phyloP scores from a whole-genome alignment of 2,113 vertebrate genomes.

The Setophaga kirtlandii region DNA sequence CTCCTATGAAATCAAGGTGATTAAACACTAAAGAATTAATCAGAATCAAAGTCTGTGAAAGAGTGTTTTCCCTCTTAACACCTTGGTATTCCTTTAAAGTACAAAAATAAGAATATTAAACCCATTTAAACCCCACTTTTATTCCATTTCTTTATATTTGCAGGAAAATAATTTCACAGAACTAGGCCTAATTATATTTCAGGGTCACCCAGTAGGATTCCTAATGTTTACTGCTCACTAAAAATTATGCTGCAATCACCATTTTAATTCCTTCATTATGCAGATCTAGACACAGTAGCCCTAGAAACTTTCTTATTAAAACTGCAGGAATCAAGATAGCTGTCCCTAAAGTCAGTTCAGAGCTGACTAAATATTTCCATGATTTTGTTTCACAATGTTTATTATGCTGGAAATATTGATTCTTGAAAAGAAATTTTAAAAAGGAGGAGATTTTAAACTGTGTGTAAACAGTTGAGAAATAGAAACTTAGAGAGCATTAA shows the following conservation, averaged over 20 bases:
- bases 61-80: conserved; percentile 17
- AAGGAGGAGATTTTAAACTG: neutral
- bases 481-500: neutral
- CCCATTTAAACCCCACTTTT: conserved; percentile 14
- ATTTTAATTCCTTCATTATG: conserved; percentile 36
- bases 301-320: conserved; percentile 25
- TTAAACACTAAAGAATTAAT: conserved; percentile 50
- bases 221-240: conserved; percentile 3
- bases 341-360: neutral
- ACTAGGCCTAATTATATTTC: neutral
- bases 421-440: neutral
- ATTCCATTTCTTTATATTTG: neutral
- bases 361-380: neutral
- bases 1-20: conserved; percentile 32
- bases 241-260: neutral
- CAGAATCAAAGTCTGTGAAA: conserved; percentile 47
- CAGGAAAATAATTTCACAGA: conserved; percentile 32
- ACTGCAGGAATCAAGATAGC: neutral
- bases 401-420: neutral
- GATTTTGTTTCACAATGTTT: neutral
- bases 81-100: conserved; percentile 24
- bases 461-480: neutral
- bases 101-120: neutral
- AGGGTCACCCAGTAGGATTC: conserved; percentile 15
- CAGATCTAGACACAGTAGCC: neutral